phyloP scores from a whole-genome alignment of 2,797 vertebrate genomes.

The Tokudaia tokunoshimensis region DNA sequence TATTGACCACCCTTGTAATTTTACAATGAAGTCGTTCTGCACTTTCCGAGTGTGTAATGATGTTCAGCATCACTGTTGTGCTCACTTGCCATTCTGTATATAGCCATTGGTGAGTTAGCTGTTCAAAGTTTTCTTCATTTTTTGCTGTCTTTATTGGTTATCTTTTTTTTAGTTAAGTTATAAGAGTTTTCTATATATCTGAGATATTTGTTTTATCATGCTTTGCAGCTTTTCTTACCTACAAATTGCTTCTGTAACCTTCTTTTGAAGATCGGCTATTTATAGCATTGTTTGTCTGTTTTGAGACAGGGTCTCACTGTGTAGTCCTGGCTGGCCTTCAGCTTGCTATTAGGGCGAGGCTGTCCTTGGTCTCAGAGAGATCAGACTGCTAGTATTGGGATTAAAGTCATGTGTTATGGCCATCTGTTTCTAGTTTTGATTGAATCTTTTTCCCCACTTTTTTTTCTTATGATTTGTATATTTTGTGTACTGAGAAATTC shows the following conservation, averaged over 20 bases:
- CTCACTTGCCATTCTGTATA: background rate
- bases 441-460: background rate
- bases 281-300: background rate
- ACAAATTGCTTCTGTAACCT: background rate
- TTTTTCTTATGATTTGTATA: conserved; percentile 15
- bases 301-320: background rate
- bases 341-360: background rate
- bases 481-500: conserved; percentile 26
- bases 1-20: background rate
- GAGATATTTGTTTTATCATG: background rate
- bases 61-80: background rate
- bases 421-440: background rate
- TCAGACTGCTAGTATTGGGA: background rate
- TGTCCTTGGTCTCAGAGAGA: background rate
- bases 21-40: background rate
- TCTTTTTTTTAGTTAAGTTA: background rate
- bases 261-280: background rate
- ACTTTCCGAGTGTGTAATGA: background rate
- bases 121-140: conserved; percentile 27
- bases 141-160: background rate
- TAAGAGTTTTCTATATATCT: background rate
- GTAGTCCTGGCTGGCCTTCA: background rate
- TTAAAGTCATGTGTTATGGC: background rate
- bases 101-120: background rate
- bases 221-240: background rate